Percentiles rank a stretch among this genome's conserved stretches.
phyloP scores from a whole-genome alignment of 2,888 invertebrate genomes.

The Apotomis turbidana region DNA sequence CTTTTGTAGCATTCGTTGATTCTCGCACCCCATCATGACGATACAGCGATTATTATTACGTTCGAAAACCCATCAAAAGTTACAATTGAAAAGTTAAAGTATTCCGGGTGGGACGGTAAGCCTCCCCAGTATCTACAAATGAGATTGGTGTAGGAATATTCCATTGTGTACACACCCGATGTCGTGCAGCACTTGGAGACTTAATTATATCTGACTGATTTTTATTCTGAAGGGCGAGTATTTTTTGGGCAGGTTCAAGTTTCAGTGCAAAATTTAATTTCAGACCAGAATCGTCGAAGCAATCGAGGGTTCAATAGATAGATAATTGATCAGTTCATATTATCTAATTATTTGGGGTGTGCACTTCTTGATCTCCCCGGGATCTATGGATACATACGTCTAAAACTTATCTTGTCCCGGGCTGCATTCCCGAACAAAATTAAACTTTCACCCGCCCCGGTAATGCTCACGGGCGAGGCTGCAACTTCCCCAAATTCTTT shows the following conservation, averaged over 20 bases:
- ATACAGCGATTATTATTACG: constrained; percentile 82
- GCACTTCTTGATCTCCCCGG: constrained; percentile 2
- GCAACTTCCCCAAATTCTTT: constrained; percentile 77
- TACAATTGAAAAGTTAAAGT: constrained; percentile 85
- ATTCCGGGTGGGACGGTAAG: constrained; percentile 76
- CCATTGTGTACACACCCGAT: constrained; percentile 70
- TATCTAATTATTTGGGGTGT: neutral
- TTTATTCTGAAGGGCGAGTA: constrained; percentile 41
- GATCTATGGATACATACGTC: constrained; percentile 67
- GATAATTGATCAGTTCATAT: constrained; percentile 11
- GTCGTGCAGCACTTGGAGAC: constrained; percentile 54
- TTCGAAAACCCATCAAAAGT: constrained; percentile 84
- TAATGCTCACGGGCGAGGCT: constrained; percentile 64
- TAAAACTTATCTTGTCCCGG: constrained; percentile 70
- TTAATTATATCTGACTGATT: constrained; percentile 53
- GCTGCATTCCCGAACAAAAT: constrained; percentile 79
- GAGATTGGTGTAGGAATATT: constrained; percentile 78
- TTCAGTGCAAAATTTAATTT: constrained; percentile 23
- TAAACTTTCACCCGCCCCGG: constrained; percentile 70
- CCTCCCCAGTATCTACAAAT: constrained; percentile 78
- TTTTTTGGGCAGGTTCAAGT: constrained; percentile 28
- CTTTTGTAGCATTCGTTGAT: constrained; percentile 78
- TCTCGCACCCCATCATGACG: constrained; percentile 74
- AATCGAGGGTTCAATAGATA: neutral
- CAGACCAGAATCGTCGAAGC: neutral